A percentile compares a stretch with the other conserved stretches of the same genome.
Evolutionary conservation across 2,888 invertebrate species (phyloP).

Genomic region (Axea sp.): DNA sequence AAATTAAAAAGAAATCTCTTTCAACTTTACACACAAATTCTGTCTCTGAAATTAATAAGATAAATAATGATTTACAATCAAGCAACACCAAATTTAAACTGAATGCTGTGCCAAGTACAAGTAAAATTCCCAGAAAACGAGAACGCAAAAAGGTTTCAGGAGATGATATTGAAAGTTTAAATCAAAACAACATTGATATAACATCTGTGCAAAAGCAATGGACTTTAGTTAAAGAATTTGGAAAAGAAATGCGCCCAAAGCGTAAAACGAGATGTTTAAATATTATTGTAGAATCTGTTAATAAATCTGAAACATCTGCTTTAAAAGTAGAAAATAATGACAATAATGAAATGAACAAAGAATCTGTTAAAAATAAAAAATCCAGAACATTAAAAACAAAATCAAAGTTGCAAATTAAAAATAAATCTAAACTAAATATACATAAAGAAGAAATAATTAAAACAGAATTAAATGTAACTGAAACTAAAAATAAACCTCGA

Average conservation of each 20-base stretch:
- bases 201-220: constrained; percentile 65
- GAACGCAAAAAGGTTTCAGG: neutral
- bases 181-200: constrained; percentile 10
- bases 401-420: neutral
- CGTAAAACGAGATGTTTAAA: constrained; percentile 66
- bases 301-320: constrained; percentile 27
- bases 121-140: constrained; percentile 3
- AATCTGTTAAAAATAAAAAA: neutral
- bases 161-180: constrained; percentile 11
- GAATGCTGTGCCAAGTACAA: constrained; percentile 1
- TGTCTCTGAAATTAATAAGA: no score
- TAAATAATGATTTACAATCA: no score
- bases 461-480: no score
- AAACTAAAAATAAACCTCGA: constrained; percentile 2
- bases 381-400: neutral
- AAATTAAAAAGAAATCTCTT: neutral
- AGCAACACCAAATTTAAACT: no score
- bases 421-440: no score
- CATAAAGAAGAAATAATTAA: neutral
- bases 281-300: constrained; percentile 64
- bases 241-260: constrained; percentile 69
- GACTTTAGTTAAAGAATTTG: constrained; percentile 65
- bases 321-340: constrained; percentile 5
- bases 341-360: neutral
- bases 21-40: no score